Base-by-base conservation (phyloP, 2,888 invertebrate species). In the Protula sp. region DNA sequence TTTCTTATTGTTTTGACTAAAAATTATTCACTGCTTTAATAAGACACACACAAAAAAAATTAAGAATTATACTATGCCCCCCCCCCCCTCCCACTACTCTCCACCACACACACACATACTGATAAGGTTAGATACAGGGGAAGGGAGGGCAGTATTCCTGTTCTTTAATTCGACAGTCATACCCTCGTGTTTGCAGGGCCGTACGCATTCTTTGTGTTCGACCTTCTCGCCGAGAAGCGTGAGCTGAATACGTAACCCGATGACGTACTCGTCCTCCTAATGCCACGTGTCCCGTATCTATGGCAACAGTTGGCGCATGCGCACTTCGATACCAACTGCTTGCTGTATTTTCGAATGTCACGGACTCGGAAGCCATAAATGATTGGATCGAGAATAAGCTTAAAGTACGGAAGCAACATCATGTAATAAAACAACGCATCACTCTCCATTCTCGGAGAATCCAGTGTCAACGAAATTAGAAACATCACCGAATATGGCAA, bases 321-420 rank as follows among this genome's bases (percentile, higher is more conserved):
- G 55, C 31, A n/a, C n/a, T n/a, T n/a, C n/a, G n/a, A n/a, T n/a
- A n/a, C 1, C 54, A 55, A n/a, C n/a, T n/a, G n/a, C n/a, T n/a
- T n/a, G n/a, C n/a, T n/a, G n/a, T n/a, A n/a, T 27, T 57, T 55
- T 26, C 58, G 29, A n/a, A 63, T 59, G 53, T 63, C 63, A 22
- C 30, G 14, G 60, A 56, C 60, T 5, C 63, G 45, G 52, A 62
- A 48, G 5, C 67, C 67, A 50, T 67, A 67, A 48, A 67, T 63
- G 22, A 67, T 47, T 27, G 67, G 67, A 38, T 67, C 67, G 26
- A 63, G 53, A 54, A 62, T 45, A 59, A 64, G 67, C 58, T 67
- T 67, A 22, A 62, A 22, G 54, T 67, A 67, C 27, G 67, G 67
- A 47, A 63, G 38, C 2, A 67, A 29, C 47, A 52, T 67, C 64